Evolutionary conservation across 2,113 vertebrate genomes (phyloP).

Genomic region (Ancistrus triradiatus): DNA sequence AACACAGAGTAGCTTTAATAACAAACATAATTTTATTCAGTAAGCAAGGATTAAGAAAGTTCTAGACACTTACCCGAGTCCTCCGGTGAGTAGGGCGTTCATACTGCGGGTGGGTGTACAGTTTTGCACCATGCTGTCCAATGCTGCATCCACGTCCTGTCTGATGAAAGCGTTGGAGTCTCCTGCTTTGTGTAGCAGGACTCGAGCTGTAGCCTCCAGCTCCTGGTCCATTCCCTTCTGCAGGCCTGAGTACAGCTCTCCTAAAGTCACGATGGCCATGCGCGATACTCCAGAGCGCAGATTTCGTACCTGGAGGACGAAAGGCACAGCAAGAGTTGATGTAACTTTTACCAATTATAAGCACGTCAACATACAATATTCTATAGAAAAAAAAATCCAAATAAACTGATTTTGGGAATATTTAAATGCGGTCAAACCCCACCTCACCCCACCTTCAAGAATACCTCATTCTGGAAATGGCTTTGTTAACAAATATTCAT

Average conservation of each 20-base stretch:
- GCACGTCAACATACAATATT: too few relatives aligned
- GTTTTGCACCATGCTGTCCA: constrained; percentile 86
- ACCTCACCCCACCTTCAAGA: too few relatives aligned
- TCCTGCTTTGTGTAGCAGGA: constrained; percentile 85
- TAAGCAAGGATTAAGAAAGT: background rate
- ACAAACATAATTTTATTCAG: too few relatives aligned
- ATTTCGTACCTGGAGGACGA: constrained; percentile 84
- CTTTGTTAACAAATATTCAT: too few relatives aligned
- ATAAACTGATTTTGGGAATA: too few relatives aligned
- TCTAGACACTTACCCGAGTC: constrained; percentile 73
- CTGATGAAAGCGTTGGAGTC: constrained; percentile 90
- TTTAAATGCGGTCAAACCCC: too few relatives aligned
- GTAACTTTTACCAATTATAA: too few relatives aligned
- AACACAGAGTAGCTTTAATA: background rate
- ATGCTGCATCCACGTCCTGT: constrained; percentile 85
- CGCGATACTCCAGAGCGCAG: constrained; percentile 92
- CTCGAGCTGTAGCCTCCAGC: constrained; percentile 81
- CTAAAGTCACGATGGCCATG: constrained; percentile 83
- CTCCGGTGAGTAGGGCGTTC: constrained; percentile 80
- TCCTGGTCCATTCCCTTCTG: constrained; percentile 93
- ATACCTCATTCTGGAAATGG: too few relatives aligned
- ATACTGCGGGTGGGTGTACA: constrained; percentile 83
- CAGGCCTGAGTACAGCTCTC: constrained; percentile 81
- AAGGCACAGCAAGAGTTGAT: too few relatives aligned
- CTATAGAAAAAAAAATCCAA: too few relatives aligned